Conservation (phyloP, 2,797 vertebrate genomes). For the Aeoliscus strigatus region DNA sequence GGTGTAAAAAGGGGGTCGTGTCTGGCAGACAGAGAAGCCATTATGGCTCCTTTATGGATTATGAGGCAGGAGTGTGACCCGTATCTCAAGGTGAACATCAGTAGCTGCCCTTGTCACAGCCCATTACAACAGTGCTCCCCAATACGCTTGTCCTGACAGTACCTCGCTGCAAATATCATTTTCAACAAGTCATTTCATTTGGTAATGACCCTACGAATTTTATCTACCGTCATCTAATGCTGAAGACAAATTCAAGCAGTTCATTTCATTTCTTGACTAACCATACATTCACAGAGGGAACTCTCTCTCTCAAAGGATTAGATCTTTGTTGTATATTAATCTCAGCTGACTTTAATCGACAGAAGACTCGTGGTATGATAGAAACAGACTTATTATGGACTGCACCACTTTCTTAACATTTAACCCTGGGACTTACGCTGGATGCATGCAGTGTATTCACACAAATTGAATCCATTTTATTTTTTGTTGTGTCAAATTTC, state of each 20-base stretch:
- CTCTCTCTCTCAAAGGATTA: too few relatives aligned
- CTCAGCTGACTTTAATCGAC: too few relatives aligned
- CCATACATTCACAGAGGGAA: too few relatives aligned
- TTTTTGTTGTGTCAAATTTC: too few relatives aligned
- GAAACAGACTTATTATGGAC: too few relatives aligned
- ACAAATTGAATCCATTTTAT: too few relatives aligned
- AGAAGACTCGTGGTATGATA: too few relatives aligned
- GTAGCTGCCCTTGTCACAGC: slow-evolving; percentile 52
- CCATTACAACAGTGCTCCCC: slow-evolving; percentile 56
- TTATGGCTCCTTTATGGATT: slow-evolving; percentile 71
- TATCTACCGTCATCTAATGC: slow-evolving; percentile 31
- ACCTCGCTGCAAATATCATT: slow-evolving; percentile 37
- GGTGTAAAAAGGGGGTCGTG: slow-evolving; percentile 50
- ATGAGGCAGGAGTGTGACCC: slow-evolving; percentile 63
- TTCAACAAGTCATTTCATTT: slow-evolving; percentile 39
- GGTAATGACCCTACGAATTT: slow-evolving; percentile 29
- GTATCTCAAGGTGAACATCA: slow-evolving; percentile 72
- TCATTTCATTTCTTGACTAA: too few relatives aligned
- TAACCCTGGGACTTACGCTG: too few relatives aligned
- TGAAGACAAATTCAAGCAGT: slow-evolving; percentile 18
- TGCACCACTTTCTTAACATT: too few relatives aligned
- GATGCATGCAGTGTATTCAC: too few relatives aligned
- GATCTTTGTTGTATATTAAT: too few relatives aligned
- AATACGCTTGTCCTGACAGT: slow-evolving; percentile 50
- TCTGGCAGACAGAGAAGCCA: slow-evolving; percentile 56